Evolutionary conservation across 2,797 vertebrate genomes (phyloP).

Genomic region (Fratercula arctica): DNA sequence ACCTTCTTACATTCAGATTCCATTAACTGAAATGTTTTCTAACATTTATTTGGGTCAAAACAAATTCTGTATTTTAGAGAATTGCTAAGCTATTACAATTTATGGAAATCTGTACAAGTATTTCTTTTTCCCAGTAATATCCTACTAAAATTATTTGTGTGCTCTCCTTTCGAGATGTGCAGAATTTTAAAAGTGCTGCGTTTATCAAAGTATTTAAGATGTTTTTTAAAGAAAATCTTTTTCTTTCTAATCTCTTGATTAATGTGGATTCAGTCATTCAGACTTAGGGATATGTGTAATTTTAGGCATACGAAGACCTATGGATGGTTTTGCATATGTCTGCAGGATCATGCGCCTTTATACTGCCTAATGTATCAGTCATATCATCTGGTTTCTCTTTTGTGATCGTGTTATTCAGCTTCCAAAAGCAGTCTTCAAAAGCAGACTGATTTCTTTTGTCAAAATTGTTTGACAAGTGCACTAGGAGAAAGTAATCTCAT

Average conservation of each 20-base stretch:
- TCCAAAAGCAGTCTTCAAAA: background rate
- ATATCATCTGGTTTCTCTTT: background rate
- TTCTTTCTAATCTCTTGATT: background rate
- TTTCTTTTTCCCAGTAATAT: background rate
- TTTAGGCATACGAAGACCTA: background rate
- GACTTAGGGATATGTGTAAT: background rate
- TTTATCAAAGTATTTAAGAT: background rate
- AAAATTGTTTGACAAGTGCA: background rate
- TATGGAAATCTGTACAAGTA: background rate
- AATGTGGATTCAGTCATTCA: background rate
- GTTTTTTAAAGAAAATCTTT: background rate
- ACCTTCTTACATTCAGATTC: background rate
- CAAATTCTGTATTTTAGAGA: background rate
- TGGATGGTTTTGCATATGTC: conserved; percentile 8
- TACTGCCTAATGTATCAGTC: background rate
- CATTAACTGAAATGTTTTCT: background rate
- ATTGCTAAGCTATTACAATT: background rate
- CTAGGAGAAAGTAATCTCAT: background rate
- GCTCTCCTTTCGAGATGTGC: background rate
- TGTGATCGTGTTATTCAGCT: background rate
- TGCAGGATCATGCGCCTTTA: background rate
- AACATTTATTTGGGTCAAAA: background rate
- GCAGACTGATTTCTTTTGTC: background rate
- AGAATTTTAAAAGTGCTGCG: background rate
- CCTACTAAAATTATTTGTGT: background rate